Conservation (phyloP, 1,140 invertebrate species). For the Cydia splendana region DNA sequence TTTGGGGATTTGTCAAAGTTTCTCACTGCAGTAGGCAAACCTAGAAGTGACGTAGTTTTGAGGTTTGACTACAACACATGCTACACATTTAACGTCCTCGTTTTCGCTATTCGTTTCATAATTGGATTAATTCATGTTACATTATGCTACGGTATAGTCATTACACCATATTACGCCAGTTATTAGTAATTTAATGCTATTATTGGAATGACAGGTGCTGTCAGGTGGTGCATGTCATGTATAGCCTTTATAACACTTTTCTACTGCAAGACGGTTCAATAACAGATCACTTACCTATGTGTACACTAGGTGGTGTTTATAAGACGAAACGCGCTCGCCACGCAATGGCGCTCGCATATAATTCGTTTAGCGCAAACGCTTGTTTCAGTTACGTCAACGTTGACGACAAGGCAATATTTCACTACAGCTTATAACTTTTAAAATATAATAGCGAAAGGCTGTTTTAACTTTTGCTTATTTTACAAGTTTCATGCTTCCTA, state of each 20-base stretch:
- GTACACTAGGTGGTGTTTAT: neutral
- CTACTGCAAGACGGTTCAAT: neutral
- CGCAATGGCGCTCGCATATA: neutral
- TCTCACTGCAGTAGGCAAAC: no score
- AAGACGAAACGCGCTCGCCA: neutral
- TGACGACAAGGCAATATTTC: no score
- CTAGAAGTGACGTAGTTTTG: no score
- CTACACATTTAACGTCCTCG: neutral
- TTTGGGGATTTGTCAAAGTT: no score
- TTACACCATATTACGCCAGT: neutral
- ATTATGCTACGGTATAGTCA: neutral
- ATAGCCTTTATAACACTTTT: slow-evolving; percentile 4
- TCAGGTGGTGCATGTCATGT: neutral
- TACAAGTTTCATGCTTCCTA: no score
- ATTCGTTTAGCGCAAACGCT: neutral
- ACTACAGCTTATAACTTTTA: no score
- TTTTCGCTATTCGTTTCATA: neutral
- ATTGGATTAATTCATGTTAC: neutral
- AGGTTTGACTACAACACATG: no score
- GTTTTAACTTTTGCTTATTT: no score
- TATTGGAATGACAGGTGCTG: neutral
- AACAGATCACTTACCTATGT: neutral
- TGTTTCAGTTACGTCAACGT: no score
- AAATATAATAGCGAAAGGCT: no score
- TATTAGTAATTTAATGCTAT: slow-evolving; percentile 9